Evolutionary conservation across 1,140 invertebrate genomes (phyloP).

Genomic region (Rhagoletis pomonella): DNA sequence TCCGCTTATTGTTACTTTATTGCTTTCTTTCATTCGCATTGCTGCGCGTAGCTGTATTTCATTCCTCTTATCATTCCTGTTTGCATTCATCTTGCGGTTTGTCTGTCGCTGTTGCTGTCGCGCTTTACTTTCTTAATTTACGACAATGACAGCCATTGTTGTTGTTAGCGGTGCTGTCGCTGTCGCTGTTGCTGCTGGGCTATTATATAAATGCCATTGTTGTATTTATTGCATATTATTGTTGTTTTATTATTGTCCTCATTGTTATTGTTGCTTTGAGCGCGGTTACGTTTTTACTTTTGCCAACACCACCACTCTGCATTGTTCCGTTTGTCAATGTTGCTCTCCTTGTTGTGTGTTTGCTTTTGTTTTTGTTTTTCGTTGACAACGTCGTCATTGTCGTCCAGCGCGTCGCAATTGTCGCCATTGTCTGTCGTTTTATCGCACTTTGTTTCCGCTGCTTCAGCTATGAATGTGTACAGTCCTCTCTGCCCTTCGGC

Average conservation of each 20-base stretch:
- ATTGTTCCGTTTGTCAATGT: constrained; percentile 57
- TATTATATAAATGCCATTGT: background rate
- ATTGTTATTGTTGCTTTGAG: constrained; percentile 61
- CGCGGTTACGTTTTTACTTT: constrained; percentile 2
- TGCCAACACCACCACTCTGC: constrained; percentile 53
- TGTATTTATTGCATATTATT: constrained; percentile 3
- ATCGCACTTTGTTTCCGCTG: constrained; percentile 43
- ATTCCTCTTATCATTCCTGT: background rate
- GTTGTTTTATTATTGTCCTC: background rate
- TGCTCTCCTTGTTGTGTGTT: background rate
- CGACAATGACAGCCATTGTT: constrained; percentile 65
- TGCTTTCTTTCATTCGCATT: constrained; percentile 59
- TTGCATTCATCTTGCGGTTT: background rate
- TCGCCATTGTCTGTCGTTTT: constrained; percentile 37
- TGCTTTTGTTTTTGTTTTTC: background rate
- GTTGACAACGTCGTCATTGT: constrained; percentile 45
- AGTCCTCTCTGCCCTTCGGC: background rate
- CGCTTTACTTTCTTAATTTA: constrained; percentile 69
- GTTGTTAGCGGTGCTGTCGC: constrained; percentile 1
- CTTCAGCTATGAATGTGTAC: background rate
- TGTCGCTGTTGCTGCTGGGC: background rate
- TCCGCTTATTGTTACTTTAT: constrained; percentile 68
- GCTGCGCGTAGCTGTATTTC: constrained; percentile 58
- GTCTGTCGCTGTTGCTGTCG: constrained; percentile 5
- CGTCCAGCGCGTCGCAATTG: constrained; percentile 38